Evolutionary conservation across 2,888 invertebrate species (phyloP).

Genomic region (Thera britannica): DNA sequence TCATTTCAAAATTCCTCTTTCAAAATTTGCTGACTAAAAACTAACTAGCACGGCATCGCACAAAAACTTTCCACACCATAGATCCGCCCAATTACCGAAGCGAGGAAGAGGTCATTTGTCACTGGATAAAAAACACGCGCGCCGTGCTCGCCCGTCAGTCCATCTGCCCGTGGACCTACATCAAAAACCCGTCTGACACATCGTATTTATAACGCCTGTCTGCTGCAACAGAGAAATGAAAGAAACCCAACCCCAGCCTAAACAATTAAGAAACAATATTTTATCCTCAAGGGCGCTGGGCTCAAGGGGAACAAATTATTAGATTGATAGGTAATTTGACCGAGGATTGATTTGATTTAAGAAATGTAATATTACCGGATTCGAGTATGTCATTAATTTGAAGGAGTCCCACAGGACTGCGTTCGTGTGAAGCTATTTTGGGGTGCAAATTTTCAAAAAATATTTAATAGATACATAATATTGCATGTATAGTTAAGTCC

Average conservation of each 20-base stretch:
- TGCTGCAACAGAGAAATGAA: conserved; percentile 51
- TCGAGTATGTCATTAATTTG: too few relatives aligned
- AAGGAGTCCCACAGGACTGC: too few relatives aligned
- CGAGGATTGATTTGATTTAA: conserved; percentile 3
- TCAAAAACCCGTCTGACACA: conserved; percentile 74
- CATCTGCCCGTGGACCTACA: conserved; percentile 72
- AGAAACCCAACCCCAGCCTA: conserved; percentile 37
- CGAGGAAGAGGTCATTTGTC: conserved; percentile 71
- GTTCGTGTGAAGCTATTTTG: too few relatives aligned
- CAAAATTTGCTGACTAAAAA: background rate
- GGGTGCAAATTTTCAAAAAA: too few relatives aligned
- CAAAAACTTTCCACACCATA: conserved; percentile 53
- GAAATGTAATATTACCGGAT: background rate
- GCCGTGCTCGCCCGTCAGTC: conserved; percentile 67
- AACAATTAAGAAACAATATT: conserved; percentile 43
- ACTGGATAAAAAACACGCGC: conserved; percentile 67
- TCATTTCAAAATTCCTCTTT: too few relatives aligned
- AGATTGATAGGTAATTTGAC: conserved; percentile 13
- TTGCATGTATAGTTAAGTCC: too few relatives aligned
- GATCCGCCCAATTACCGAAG: conserved; percentile 72
- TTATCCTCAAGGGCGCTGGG: conserved; percentile 29
- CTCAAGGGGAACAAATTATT: conserved; percentile 14
- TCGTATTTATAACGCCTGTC: conserved; percentile 65
- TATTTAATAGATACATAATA: too few relatives aligned
- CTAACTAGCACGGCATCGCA: background rate